Conservation (phyloP, 2,113 vertebrate genomes). For the Sturnus vulgaris region DNA sequence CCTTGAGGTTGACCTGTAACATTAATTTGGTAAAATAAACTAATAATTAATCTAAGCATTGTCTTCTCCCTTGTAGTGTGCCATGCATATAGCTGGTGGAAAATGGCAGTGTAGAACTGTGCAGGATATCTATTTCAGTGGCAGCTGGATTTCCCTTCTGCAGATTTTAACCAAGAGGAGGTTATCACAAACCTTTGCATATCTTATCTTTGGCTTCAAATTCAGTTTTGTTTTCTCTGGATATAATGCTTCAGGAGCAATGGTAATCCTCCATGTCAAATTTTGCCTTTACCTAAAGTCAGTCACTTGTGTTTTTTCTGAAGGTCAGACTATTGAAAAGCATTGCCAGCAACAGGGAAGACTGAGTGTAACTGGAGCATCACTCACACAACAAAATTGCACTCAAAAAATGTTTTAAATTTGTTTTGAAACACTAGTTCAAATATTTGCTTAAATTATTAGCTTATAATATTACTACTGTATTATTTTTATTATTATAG, state of each 20-base stretch:
- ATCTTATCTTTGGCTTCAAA: background rate
- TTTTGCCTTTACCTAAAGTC: background rate
- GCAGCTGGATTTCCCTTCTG: background rate
- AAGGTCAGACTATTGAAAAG: background rate
- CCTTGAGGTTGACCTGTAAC: background rate
- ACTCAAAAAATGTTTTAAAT: background rate
- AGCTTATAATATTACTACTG: background rate
- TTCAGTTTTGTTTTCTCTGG: background rate
- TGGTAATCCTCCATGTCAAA: background rate
- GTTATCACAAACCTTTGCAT: background rate
- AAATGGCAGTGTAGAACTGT: background rate
- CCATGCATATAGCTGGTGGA: background rate
- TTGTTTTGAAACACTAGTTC: background rate
- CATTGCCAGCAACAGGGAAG: accelerated
- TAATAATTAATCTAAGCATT: background rate
- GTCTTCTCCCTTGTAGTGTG: background rate
- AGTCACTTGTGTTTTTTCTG: background rate
- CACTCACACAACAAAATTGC: background rate
- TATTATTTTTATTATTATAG: background rate
- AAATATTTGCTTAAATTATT: background rate
- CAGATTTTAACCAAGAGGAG: background rate
- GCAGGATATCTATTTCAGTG: background rate
- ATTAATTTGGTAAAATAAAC: background rate
- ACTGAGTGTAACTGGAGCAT: background rate
- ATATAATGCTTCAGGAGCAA: background rate